A percentile compares a stretch with the other conserved stretches of the same genome.
phyloP scores from a whole-genome alignment of 2,797 vertebrate genomes.

The Crocidura indochinensis region DNA sequence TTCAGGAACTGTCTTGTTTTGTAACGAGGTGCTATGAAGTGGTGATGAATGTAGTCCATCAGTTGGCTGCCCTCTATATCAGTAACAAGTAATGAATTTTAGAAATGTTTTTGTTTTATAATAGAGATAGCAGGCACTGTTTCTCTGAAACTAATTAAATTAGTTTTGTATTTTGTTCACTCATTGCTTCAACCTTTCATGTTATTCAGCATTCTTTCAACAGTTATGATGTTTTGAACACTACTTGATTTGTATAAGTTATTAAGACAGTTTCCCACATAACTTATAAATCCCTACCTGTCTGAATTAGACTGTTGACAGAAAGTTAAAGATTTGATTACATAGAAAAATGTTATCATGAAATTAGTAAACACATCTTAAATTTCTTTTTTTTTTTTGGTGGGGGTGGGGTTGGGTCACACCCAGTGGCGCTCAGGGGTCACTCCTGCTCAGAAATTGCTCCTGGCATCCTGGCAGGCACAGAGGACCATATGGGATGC shows the following conservation, averaged over 20 bases:
- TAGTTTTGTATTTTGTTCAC: conserved; percentile 47
- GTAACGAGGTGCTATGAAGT: conserved; percentile 98
- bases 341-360: neutral
- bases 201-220: conserved; percentile 48
- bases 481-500: no score
- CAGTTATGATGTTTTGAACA: conserved; percentile 32
- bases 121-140: conserved; percentile 30
- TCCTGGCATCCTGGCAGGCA: no score
- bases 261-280: neutral
- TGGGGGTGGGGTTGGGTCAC: no score
- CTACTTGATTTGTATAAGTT: conserved; percentile 24
- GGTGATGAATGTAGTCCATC: conserved; percentile 97
- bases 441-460: no score
- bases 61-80: conserved; percentile 97
- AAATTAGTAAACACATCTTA: conserved; percentile 10
- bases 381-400: neutral
- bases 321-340: conserved; percentile 36
- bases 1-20: conserved; percentile 98
- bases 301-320: conserved; percentile 43
- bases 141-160: conserved; percentile 56
- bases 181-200: conserved; percentile 27
- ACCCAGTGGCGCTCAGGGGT: no score
- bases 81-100: conserved; percentile 95
- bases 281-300: neutral
- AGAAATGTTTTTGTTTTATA: conserved; percentile 75